Percentiles rank a stretch among this genome's conserved stretches.
Conservation (phyloP, 2,888 invertebrate species). For the Metacarcinus magister region DNA sequence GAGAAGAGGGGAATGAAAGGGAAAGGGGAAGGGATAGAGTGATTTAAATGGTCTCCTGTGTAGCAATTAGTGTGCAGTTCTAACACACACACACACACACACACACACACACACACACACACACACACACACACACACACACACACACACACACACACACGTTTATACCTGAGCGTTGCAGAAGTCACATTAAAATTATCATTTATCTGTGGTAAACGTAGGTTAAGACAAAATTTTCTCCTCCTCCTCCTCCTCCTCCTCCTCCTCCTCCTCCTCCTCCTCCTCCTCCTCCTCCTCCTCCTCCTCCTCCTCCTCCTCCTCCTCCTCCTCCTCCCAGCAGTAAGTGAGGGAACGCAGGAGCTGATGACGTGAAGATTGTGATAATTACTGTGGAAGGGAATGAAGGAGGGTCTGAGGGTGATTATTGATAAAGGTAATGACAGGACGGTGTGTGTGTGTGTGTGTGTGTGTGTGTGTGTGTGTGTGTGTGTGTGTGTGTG, state of each 20-base stretch:
- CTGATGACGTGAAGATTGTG: conserved; percentile 17
- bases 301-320: conserved; percentile 46
- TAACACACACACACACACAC: background rate
- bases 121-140: conserved; percentile 44
- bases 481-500: background rate
- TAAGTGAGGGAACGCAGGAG: conserved; percentile 17
- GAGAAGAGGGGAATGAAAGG: background rate
- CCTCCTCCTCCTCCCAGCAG: background rate
- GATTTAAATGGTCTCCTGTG: background rate
- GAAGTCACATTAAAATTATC: background rate
- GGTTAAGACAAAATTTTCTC: background rate
- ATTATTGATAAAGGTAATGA: conserved; percentile 6
- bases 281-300: conserved; percentile 36
- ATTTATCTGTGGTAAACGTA: background rate
- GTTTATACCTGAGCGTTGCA: background rate
- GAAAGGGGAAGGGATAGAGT: background rate
- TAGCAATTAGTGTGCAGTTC: background rate
- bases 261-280: background rate
- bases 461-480: conserved; percentile 45
- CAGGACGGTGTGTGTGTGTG: background rate
- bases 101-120: background rate
- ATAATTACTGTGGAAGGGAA: background rate
- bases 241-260: conserved; percentile 26
- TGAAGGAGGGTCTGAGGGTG: background rate
- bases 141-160: conserved; percentile 40